These are phyloP conservation scores for Pharmacophagus antenor DNA, from an alignment of 2,888 invertebrate genomes.

Conservation along the genomic window DNA sequence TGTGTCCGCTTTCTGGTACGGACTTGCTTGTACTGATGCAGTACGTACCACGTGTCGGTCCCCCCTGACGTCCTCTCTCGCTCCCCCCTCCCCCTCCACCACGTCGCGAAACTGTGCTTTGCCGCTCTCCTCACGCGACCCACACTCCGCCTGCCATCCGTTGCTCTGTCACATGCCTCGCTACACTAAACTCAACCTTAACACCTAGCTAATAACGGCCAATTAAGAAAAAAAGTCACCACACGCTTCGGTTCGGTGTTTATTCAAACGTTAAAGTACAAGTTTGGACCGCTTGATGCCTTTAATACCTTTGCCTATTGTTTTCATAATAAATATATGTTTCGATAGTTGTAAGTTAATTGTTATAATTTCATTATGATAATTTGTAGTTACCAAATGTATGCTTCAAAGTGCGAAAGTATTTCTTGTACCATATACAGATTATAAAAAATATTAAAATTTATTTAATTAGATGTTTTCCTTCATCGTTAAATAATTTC, in stretches of 20 bases:
- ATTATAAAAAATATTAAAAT: background rate
- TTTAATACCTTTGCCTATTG: background rate
- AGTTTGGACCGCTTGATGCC: constrained; percentile 26
- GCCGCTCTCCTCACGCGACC: constrained; percentile 67
- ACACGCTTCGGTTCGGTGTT: constrained; percentile 39
- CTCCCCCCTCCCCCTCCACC: constrained; percentile 6
- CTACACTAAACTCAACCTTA: constrained; percentile 73
- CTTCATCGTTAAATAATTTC: too few relatives aligned
- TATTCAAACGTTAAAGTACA: background rate
- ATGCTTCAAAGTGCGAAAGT: background rate
- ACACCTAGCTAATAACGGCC: constrained; percentile 61
- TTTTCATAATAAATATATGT: background rate
- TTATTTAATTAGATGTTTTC: too few relatives aligned
- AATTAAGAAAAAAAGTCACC: constrained; percentile 38
- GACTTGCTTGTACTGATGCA: too few relatives aligned
- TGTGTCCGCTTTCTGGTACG: background rate
- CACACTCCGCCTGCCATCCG: constrained; percentile 72
- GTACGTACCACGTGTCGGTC: too few relatives aligned
- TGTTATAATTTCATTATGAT: background rate
- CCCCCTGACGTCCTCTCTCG: background rate
- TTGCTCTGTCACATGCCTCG: constrained; percentile 75
- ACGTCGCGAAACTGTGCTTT: constrained; percentile 56
- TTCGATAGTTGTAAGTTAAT: background rate
- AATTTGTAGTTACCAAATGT: background rate
- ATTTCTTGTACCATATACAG: too few relatives aligned